Base-by-base conservation (phyloP, 1,140 invertebrate genomes). In the Chironomus tepperi region DNA sequence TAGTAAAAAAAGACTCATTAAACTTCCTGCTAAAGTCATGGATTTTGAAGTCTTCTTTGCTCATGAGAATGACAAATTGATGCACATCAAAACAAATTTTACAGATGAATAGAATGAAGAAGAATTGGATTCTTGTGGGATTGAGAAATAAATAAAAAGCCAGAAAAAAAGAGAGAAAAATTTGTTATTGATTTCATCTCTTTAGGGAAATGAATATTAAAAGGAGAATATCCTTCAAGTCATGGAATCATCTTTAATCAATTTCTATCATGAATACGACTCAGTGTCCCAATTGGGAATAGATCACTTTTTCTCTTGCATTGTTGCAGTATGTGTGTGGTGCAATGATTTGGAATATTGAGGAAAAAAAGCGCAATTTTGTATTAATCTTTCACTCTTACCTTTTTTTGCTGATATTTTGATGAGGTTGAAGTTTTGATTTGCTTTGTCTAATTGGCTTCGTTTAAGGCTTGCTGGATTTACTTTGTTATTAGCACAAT, bases 81-180 rank as follows among this genome's bases (percentile, higher is more conserved):
- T 70, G 65, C n/a, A 70, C 47, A 70, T 18, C n/a, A 70, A 70
- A 18, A 70, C 65, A 70, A 19, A 70, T 12, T 18, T 18, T n/a
- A 57, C 5, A 57, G 47, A 57, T 57, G 47, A 57, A 57, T 5
- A 57, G 12, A 57, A 34, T 2, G 24, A 34, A 34, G 24, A 34
- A 34, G 24, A 34, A 34, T 34, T 34, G 24, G 24, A 34, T n/a
- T 57, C 47, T 57, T 57, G 47, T 57, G 47, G 47, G 47, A 57
- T 57, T 57, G 47, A 57, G 24, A 5, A 57, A 15, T 57, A 57
- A 57, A 57, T 12, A 57, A 57, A n/a, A n/a, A 15, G 47, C n/a
- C 12, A 57, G 15, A 57, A 34, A 5, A 34, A 5, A 34, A 34
- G 5, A 34, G 5, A 34, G 5, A 34, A 34, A 34, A 34, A 34